Evolutionary conservation across 1,140 invertebrate species (phyloP), one percentile per base, ranked within the genome.

Genomic region (Hylaeus volcanicus): DNA sequence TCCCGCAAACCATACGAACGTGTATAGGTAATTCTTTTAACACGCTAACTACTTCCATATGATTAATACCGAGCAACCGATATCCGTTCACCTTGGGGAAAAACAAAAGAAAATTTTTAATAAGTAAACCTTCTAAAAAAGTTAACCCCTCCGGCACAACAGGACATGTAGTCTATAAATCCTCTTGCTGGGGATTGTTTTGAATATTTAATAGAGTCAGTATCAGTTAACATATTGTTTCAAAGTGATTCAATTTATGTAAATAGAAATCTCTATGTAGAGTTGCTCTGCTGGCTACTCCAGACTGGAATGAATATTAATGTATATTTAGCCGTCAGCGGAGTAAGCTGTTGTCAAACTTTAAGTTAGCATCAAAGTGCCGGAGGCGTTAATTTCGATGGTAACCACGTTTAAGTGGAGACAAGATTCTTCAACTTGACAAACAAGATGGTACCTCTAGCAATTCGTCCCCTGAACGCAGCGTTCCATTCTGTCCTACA

Each of bases 11-110:
- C 96, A 99, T 97, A 88, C 98, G 96, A 68, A 99, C 98, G 92
- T 98, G 96, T 88, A 98, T 95, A 1, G 98, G 98, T 79, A 99
- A 94, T 91, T 99, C 98, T 94, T 99, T 99, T 26, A 99, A 94
- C 88, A 99, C 98, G 76, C 96, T 96, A 69, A 99, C 98, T 74
- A 99, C 98, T 93, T 99, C 98, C 91, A 98, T 95, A 92, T 99
- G 98, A 94, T 99, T 98, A 94, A 99, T 97, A 61, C 98, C 98
- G 69, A 99, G 94, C n/a, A 99, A 94, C 74, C 97, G 95, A 89
- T 97, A 96, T 5, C 98, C 98, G 93, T 99, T 99, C 5, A 99
- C 98, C 96, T 99, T 94, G 82, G 8, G 1, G 93, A 84, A 91
- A 77, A 5, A 48, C n/a, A n/a, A 58, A 58, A 75, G 58, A 37